Conservation (phyloP, 2,888 invertebrate genomes). For the Entomobrya proxima region DNA sequence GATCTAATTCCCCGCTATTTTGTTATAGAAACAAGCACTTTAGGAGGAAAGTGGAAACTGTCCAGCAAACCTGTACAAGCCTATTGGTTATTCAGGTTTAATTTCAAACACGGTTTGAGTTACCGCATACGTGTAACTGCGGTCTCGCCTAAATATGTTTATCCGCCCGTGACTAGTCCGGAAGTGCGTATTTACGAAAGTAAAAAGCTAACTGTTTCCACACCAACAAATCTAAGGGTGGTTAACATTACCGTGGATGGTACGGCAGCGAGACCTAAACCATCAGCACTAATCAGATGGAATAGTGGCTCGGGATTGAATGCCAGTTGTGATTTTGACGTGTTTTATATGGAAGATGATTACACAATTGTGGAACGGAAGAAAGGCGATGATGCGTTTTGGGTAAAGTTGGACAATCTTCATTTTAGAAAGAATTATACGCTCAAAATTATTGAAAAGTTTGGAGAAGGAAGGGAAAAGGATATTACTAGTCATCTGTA, state of each 20-base stretch:
- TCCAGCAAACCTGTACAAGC: slow-evolving; percentile 17
- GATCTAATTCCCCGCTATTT: slow-evolving; percentile 59
- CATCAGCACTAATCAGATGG: slow-evolving; percentile 65
- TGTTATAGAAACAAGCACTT: slow-evolving; percentile 58
- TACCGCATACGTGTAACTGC: slow-evolving; percentile 66
- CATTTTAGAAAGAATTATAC: slow-evolving; percentile 57
- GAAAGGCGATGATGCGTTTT: slow-evolving; percentile 66
- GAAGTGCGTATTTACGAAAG: not conserved
- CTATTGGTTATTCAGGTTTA: slow-evolving; percentile 59
- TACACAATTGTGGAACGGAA: slow-evolving; percentile 43
- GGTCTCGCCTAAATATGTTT: slow-evolving; percentile 63
- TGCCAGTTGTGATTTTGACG: slow-evolving; percentile 69
- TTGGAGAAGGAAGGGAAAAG: slow-evolving; percentile 35
- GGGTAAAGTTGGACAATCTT: slow-evolving; percentile 46
- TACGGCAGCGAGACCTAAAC: slow-evolving; percentile 32
- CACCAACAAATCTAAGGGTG: slow-evolving; percentile 51
- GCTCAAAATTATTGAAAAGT: slow-evolving; percentile 60
- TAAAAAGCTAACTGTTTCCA: not conserved
- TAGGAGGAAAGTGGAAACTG: slow-evolving; percentile 50
- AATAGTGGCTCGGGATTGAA: slow-evolving; percentile 68
- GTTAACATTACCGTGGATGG: slow-evolving; percentile 39
- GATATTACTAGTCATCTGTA: not conserved
- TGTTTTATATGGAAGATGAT: slow-evolving; percentile 69
- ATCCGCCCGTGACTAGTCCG: slow-evolving; percentile 51
- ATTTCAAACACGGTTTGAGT: slow-evolving; percentile 12